These are phyloP conservation scores for Tarsius wallacei DNA, from an alignment of 2,797 vertebrate species.

Conservation along the genomic window DNA sequence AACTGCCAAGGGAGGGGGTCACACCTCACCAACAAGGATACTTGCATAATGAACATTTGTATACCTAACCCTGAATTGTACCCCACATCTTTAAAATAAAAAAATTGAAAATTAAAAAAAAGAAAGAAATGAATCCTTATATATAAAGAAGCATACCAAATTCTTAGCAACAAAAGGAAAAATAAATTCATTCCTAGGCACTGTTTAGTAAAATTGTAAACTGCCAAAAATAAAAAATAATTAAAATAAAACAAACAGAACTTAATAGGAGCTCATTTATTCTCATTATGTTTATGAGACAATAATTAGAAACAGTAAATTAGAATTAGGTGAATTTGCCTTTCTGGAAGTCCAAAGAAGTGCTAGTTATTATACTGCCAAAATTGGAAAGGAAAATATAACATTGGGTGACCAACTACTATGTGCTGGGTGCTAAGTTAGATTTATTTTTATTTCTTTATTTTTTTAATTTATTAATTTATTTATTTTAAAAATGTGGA, in stretches of 20 bases:
- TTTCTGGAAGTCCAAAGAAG: constrained; percentile 6
- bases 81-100: not conserved
- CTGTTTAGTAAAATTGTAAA: constrained; percentile 3
- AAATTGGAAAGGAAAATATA: constrained; percentile 14
- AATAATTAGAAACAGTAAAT: constrained; percentile 19
- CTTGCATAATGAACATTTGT: too few relatives aligned
- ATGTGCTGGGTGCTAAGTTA: not conserved
- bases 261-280: not conserved
- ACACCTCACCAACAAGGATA: too few relatives aligned
- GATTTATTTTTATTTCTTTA: not conserved
- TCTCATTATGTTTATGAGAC: not conserved
- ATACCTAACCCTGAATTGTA: too few relatives aligned
- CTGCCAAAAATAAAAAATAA: not conserved
- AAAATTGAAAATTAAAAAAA: constrained; percentile 19
- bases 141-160: constrained; percentile 13
- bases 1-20: too few relatives aligned
- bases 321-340: not conserved
- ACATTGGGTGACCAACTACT: not conserved
- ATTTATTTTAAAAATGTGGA: too few relatives aligned
- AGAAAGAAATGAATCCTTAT: not conserved
- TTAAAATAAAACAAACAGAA: constrained; percentile 10
- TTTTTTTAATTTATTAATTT: too few relatives aligned
- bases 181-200: not conserved
- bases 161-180: constrained; percentile 12
- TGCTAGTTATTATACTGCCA: not conserved